Conservation (phyloP, 2,888 invertebrate species). For the Geotrupes spiniger region DNA sequence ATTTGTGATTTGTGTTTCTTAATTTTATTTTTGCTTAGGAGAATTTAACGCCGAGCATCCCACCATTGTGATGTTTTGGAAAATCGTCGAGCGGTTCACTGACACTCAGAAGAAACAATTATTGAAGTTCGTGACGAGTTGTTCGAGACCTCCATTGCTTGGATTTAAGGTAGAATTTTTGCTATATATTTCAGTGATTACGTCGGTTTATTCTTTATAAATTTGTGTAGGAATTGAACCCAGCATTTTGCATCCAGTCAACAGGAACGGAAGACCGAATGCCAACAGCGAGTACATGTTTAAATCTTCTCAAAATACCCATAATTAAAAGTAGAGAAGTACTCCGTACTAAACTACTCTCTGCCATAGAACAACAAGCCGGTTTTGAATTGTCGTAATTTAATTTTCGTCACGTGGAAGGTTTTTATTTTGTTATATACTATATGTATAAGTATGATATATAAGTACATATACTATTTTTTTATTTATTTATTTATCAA, state of each 20-base stretch:
- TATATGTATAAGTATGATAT: too few species aligned
- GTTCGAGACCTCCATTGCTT: slow-evolving; percentile 91
- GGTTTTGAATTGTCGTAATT: slow-evolving; percentile 91
- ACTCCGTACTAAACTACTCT: slow-evolving; percentile 79
- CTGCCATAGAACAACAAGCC: slow-evolving; percentile 92
- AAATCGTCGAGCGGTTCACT: slow-evolving; percentile 76
- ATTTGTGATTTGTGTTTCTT: slow-evolving; percentile 2
- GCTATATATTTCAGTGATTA: not conserved
- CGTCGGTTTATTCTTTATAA: not conserved
- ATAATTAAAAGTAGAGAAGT: slow-evolving; percentile 77
- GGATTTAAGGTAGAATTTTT: slow-evolving; percentile 80
- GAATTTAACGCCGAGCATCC: slow-evolving; percentile 81
- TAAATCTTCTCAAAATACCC: slow-evolving; percentile 95
- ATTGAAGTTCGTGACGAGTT: slow-evolving; percentile 97
- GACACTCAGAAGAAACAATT: slow-evolving; percentile 83
- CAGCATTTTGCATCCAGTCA: slow-evolving; percentile 94
- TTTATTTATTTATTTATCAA: too few species aligned
- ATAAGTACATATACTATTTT: too few species aligned
- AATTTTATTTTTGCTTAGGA: slow-evolving; percentile 52
- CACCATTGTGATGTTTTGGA: slow-evolving; percentile 88
- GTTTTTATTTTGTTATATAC: too few species aligned
- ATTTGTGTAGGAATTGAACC: slow-evolving; percentile 77
- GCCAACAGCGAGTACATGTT: slow-evolving; percentile 96
- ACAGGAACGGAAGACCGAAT: slow-evolving; percentile 87
- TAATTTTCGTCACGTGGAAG: not conserved